phyloP scores from a whole-genome alignment of 35 echinoderm and acorn worm species.

The Apostichopus japonicus region DNA sequence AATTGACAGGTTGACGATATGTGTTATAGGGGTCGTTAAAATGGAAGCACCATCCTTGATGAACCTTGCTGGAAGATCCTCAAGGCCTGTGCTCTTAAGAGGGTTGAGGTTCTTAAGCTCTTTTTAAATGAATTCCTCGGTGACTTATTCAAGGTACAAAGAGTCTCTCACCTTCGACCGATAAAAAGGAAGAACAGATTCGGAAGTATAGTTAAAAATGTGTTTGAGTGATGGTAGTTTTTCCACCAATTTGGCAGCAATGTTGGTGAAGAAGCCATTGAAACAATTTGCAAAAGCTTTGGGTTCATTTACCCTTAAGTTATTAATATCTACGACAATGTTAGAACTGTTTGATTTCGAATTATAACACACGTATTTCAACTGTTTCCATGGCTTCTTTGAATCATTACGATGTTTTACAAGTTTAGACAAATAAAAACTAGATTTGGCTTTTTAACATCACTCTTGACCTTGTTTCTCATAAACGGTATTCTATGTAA shows the following conservation, averaged over 20 bases:
- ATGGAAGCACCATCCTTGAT: slow-evolving; percentile 28
- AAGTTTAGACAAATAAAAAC: too few relatives aligned
- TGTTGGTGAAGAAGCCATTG: slow-evolving; percentile 26
- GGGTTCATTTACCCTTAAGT: neutral
- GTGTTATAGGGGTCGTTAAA: too few relatives aligned
- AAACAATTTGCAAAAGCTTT: neutral
- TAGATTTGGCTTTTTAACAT: too few relatives aligned
- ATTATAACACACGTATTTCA: too few relatives aligned
- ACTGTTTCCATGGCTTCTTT: too few relatives aligned
- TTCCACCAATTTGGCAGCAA: neutral
- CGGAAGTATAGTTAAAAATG: neutral
- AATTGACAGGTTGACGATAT: too few relatives aligned
- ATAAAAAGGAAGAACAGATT: neutral
- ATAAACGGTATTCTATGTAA: too few relatives aligned
- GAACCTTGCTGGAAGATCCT: neutral
- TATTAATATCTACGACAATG: too few relatives aligned
- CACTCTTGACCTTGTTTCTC: too few relatives aligned
- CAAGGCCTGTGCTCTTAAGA: slow-evolving; percentile 17
- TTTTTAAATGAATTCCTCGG: neutral
- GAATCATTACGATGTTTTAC: too few relatives aligned
- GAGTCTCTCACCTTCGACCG: slow-evolving; percentile 13
- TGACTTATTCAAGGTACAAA: neutral
- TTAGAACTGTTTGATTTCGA: too few relatives aligned
- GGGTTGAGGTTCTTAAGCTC: slow-evolving; percentile 12
- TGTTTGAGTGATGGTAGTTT: slow-evolving; percentile 4